Conservation (phyloP, 2,797 vertebrate species). For the Anguilla obscura region DNA sequence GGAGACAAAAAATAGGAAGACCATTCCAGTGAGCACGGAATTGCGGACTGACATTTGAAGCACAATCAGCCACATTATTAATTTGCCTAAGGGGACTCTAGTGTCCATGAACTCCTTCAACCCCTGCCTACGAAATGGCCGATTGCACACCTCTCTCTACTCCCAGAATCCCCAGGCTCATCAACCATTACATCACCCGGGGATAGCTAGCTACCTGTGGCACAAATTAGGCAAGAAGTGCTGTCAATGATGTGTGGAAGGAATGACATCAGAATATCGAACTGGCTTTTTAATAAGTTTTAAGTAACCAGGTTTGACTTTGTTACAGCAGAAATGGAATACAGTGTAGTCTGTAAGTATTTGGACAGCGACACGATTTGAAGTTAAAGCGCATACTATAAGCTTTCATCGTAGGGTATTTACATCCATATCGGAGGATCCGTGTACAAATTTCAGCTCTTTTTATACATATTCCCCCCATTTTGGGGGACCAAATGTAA, state of each 20-base stretch:
- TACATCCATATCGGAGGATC: too few species aligned
- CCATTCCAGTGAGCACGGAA: not conserved
- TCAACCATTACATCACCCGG: not conserved
- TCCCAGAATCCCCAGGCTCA: not conserved
- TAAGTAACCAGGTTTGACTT: not conserved
- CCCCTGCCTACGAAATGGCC: not conserved
- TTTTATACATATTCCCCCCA: too few species aligned
- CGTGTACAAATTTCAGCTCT: too few species aligned
- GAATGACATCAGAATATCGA: not conserved
- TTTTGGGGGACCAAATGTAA: too few species aligned
- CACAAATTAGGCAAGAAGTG: not conserved
- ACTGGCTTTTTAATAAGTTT: not conserved
- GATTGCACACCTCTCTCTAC: not conserved
- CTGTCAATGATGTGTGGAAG: not conserved
- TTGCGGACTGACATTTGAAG: not conserved
- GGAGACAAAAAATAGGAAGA: not conserved
- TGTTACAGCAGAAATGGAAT: not conserved
- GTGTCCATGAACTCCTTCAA: not conserved
- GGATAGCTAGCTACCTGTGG: conserved; percentile 1
- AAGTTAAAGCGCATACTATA: too few species aligned
- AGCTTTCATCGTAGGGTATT: too few species aligned
- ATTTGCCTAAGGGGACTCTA: not conserved
- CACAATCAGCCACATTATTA: not conserved
- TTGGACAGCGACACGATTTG: too few species aligned
- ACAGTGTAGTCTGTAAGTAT: too few species aligned